Conservation (phyloP, 2,113 vertebrate species). For the Dromas ardeola region DNA sequence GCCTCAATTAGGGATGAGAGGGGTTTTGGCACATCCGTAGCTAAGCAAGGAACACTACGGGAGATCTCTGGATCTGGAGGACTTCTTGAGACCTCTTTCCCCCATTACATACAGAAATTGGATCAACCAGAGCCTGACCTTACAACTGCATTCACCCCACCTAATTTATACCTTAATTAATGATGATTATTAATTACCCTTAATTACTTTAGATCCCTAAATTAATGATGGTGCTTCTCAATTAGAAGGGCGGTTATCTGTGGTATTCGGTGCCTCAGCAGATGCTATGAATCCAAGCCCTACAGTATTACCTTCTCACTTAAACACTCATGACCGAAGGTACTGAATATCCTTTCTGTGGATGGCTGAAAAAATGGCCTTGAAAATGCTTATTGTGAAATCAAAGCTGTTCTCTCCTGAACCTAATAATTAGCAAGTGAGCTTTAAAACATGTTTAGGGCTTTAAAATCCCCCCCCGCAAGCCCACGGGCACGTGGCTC, state of each 20-base stretch:
- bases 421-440: neutral
- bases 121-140: neutral
- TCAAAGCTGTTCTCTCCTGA: neutral
- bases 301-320: neutral
- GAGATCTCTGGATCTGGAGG: neutral
- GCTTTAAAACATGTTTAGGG: neutral
- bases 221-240: neutral
- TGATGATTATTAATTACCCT: neutral
- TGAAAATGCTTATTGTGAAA: neutral
- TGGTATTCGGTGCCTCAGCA: neutral
- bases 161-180: slow-evolving; percentile 3
- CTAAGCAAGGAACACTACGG: neutral
- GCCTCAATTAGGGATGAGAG: neutral
- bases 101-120: neutral
- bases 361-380: neutral
- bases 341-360: neutral
- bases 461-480: neutral
- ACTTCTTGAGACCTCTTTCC: neutral
- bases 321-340: neutral
- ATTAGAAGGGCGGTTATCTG: neutral
- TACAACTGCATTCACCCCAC: neutral
- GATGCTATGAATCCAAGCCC: neutral
- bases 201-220: slow-evolving; percentile 3
- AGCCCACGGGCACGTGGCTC: fast-evolving
- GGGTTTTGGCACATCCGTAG: neutral